Conservation (phyloP, 92 coral and sea anemone species). For the Porites rus region DNA sequence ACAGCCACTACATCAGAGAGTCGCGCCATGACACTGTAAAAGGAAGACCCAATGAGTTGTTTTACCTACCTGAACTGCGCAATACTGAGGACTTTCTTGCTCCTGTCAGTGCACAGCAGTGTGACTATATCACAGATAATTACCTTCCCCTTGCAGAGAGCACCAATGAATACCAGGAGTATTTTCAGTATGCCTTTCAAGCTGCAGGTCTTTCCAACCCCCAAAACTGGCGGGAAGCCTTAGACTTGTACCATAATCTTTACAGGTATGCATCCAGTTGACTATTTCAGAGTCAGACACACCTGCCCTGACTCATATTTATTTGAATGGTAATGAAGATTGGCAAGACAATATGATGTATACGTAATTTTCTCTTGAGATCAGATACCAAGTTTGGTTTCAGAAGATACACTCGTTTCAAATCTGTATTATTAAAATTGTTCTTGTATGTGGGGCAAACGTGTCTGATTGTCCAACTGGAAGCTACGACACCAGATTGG, state of each 20-base stretch:
- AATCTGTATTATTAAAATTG: neutral
- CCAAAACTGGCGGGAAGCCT: conserved; percentile 65
- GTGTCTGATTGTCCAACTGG: neutral
- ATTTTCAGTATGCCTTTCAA: conserved; percentile 53
- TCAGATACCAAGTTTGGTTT: no score
- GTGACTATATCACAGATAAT: conserved; percentile 38
- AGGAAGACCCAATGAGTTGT: conserved; percentile 40
- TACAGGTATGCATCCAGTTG: conserved; percentile 2
- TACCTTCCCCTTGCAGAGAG: conserved; percentile 34
- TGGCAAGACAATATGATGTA: no score
- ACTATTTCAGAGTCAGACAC: conserved; percentile 30
- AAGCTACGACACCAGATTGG: neutral
- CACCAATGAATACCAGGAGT: conserved; percentile 60
- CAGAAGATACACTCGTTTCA: neutral
- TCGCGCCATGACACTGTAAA: conserved; percentile 52
- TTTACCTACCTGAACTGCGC: conserved; percentile 13
- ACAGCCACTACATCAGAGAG: conserved; percentile 48
- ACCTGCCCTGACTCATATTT: conserved; percentile 6
- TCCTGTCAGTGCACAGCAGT: conserved; percentile 6
- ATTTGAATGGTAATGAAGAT: conserved; percentile 1
- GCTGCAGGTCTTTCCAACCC: conserved; percentile 47
- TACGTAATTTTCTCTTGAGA: no score
- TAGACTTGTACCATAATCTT: conserved; percentile 61
- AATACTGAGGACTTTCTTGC: neutral
- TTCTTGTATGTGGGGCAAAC: neutral